phyloP scores from a whole-genome alignment of 2,888 invertebrate genomes.

The Stenodema calcarata region DNA sequence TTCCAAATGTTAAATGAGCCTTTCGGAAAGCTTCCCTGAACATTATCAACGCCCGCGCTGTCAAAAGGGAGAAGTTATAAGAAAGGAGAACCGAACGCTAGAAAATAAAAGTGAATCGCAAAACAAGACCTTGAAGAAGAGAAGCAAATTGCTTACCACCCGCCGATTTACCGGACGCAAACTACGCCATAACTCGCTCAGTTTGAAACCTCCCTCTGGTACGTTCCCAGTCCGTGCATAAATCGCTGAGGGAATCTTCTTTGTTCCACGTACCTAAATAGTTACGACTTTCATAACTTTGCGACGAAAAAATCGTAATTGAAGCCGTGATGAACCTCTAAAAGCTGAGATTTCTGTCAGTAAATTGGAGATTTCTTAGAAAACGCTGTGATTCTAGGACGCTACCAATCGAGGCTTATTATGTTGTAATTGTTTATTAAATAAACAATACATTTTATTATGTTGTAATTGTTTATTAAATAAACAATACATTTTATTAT shows the following conservation, averaged over 20 bases:
- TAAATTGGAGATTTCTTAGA: no score
- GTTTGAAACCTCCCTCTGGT: background rate
- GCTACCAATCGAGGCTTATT: no score
- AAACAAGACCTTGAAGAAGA: background rate
- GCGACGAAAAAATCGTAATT: no score
- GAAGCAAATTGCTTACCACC: background rate
- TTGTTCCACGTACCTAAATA: background rate
- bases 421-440: no score
- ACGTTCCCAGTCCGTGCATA: background rate
- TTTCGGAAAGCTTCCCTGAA: conserved; percentile 4
- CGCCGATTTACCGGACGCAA: background rate
- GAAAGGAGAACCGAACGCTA: background rate
- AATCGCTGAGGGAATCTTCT: background rate
- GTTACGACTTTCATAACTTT: no score
- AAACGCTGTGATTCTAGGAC: no score
- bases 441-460: no score
- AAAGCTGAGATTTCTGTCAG: no score
- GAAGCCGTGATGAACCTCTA: no score
- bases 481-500: no score
- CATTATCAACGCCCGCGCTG: conserved; percentile 17
- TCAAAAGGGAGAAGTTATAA: background rate
- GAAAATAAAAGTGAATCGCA: background rate
- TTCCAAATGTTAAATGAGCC: conserved; percentile 32
- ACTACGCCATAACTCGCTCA: background rate
- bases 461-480: no score